A percentile compares a stretch with the other conserved stretches of the same genome.
These are phyloP conservation scores for Ips nitidus DNA, from an alignment of 1,140 invertebrate genomes.

Conservation along the genomic window DNA sequence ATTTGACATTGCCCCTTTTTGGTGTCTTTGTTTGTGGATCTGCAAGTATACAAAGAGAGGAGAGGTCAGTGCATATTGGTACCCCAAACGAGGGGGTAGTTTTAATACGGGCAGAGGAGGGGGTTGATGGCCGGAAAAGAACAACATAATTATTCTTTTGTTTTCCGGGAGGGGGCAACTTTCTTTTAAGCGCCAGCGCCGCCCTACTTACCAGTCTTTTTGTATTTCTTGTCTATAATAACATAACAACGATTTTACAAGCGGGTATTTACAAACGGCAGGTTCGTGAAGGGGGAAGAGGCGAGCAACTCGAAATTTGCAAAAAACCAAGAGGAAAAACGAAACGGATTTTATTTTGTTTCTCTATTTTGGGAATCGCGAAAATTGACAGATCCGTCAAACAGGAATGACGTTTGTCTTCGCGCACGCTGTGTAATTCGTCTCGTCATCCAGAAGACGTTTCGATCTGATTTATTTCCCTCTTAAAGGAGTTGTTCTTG, in stretches of 20 bases:
- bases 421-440: too few species aligned
- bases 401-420: background rate
- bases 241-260: slow-evolving; percentile 40
- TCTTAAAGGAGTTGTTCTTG: too few species aligned
- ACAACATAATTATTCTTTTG: background rate
- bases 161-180: background rate
- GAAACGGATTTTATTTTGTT: slow-evolving; percentile 32
- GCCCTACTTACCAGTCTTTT: slow-evolving; percentile 39
- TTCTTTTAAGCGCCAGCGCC: background rate
- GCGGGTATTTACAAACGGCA: slow-evolving; percentile 36
- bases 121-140: background rate
- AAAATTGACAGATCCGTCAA: slow-evolving; percentile 29
- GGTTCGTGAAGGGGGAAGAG: slow-evolving; percentile 17
- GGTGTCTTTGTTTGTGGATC: background rate
- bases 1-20: slow-evolving; percentile 38
- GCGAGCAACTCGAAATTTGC: slow-evolving; percentile 42
- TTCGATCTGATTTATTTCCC: too few species aligned
- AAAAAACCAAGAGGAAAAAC: slow-evolving; percentile 32
- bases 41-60: background rate
- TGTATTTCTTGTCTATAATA: slow-evolving; percentile 22
- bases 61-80: background rate
- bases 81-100: too few species aligned
- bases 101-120: background rate
- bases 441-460: too few species aligned
- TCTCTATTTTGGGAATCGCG: slow-evolving; percentile 30